phyloP scores from a whole-genome alignment of 2,888 invertebrate genomes.

The Apamea anceps region DNA sequence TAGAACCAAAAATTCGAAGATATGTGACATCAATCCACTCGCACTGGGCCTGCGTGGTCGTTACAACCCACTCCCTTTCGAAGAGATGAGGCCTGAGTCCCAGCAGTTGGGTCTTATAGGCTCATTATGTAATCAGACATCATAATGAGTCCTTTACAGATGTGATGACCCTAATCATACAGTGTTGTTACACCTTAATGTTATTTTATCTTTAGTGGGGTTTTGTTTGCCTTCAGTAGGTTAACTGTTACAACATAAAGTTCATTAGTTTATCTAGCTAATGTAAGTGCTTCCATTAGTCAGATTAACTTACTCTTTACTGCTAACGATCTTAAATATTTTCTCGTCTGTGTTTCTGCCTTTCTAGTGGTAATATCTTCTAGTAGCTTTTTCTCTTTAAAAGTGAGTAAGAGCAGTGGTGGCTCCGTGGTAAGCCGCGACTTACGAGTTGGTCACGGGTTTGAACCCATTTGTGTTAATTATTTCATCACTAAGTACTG shows the following conservation, averaged over 20 bases:
- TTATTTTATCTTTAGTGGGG: conserved; percentile 20
- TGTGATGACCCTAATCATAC: conserved; percentile 32
- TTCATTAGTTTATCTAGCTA: conserved; percentile 39
- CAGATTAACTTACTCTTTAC: conserved; percentile 15
- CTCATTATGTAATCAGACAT: conserved; percentile 12
- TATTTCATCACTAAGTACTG: neutral
- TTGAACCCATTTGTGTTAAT: neutral
- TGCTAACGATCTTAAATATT: conserved; percentile 9
- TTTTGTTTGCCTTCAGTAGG: conserved; percentile 17
- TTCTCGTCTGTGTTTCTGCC: neutral
- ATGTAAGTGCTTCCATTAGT: conserved; percentile 38
- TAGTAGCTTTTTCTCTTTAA: neutral
- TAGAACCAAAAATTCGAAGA: neutral
- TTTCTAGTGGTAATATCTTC: neutral
- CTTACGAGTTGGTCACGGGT: neutral
- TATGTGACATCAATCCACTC: neutral
- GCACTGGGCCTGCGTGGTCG: neutral
- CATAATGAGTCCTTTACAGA: conserved; percentile 48
- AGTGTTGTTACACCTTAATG: conserved; percentile 21
- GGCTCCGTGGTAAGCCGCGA: too few relatives aligned
- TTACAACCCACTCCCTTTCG: too few relatives aligned
- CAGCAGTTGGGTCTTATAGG: neutral
- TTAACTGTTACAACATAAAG: conserved; percentile 30
- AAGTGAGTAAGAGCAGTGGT: neutral
- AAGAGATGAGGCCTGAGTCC: neutral